Conservation (phyloP, 1,140 invertebrate genomes). For the Myzus persicae region DNA sequence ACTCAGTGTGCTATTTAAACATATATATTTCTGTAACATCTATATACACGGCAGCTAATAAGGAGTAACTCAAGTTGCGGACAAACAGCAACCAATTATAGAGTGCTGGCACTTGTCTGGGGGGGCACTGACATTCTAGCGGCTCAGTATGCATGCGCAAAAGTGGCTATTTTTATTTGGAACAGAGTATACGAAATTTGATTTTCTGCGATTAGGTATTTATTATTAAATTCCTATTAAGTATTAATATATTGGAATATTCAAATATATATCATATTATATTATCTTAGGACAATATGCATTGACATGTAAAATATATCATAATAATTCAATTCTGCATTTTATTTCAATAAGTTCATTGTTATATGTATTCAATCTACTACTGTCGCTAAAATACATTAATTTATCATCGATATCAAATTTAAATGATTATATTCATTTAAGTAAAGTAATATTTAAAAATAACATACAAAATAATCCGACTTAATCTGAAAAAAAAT, state of each 20-base stretch:
- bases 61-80: too few relatives aligned
- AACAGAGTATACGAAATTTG: too few relatives aligned
- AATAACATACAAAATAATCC: slow-evolving; percentile 31
- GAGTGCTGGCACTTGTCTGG: too few relatives aligned
- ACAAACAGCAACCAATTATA: too few relatives aligned
- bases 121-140: too few relatives aligned
- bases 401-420: not conserved
- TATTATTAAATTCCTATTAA: not conserved
- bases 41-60: too few relatives aligned
- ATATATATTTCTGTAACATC: too few relatives aligned
- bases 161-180: too few relatives aligned
- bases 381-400: not conserved
- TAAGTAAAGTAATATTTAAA: slow-evolving; percentile 27
- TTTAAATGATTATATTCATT: not conserved
- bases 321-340: too few relatives aligned
- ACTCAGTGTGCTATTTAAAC: too few relatives aligned
- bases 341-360: not conserved
- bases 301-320: not conserved
- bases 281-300: not conserved
- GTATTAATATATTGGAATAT: not conserved
- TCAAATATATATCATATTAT: not conserved
- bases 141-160: too few relatives aligned
- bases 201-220: not conserved
- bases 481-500: slow-evolving; percentile 42
- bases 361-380: not conserved